Evolutionary conservation across 2,888 invertebrate species (phyloP), one percentile per base, ranked within the genome.

Genomic region (Gastrophysa polygoni): DNA sequence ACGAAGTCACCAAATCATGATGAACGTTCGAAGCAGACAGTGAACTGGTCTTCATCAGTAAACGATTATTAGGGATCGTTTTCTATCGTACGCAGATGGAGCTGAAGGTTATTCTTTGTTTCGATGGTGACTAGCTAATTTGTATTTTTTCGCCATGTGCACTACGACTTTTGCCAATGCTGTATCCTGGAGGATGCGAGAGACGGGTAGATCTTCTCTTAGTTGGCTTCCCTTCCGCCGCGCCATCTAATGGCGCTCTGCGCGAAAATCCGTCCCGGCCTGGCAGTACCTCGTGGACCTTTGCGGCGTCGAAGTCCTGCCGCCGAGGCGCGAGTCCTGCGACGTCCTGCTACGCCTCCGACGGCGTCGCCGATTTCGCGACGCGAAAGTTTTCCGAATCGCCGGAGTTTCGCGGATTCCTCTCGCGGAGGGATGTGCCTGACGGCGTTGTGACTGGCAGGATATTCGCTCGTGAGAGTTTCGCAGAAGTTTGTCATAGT

Each of bases 241-340:
- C 14, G 38, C 38, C 14, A n/a, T 38, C 38, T 14, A 8, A 38
- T 38, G 78, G 76, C 76, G 76, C 76, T 76, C 64, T 55, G 60
- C 63, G 73, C 73, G 70, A 66, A 74, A 76, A 72, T 74, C 76
- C 75, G 76, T 76, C 77, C 73, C 70, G 71, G 71, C 73, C 74
- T 56, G 59, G 63, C 77, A 78, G 78, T 78, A 72, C 68, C 71
- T 73, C 74, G 74, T 72, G 73, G 73, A 73, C 72, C 74, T 71
- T 64, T 73, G 72, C 69, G 67, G 61, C 61, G 72, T 62, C 61
- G 71, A 68, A 67, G 67, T 72, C 21, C 46, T 18, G 46, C 46
- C 69, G 63, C 63, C 38, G 38, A 38, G 62, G 61, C 63, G 63
- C 56, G 17, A 61, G 11, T 56, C 50, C 24, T 59, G 20, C 51